Conservation (phyloP, 2,888 invertebrate species). For the Cantharis rustica region DNA sequence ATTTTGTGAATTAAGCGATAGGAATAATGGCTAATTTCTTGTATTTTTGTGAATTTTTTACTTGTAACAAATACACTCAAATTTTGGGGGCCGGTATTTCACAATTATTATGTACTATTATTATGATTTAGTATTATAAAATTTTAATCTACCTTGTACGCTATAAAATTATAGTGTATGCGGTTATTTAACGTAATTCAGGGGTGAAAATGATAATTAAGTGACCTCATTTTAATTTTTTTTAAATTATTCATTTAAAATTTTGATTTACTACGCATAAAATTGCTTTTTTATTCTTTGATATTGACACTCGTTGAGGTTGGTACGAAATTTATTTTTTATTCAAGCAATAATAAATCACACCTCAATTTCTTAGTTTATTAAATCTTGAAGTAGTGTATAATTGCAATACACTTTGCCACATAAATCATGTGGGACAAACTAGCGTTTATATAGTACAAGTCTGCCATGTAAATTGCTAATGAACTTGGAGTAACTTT, state of each 20-base stretch:
- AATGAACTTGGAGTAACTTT: constrained; percentile 42
- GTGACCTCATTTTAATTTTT: not conserved
- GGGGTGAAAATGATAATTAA: not conserved
- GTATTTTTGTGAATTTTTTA: not conserved
- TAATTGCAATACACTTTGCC: constrained; percentile 53
- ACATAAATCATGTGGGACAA: constrained; percentile 51
- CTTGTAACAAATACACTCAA: not conserved
- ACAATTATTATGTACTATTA: not conserved
- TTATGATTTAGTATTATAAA: not conserved
- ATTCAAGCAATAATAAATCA: constrained; percentile 45
- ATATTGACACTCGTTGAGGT: not conserved
- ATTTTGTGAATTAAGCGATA: not conserved
- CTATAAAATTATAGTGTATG: not conserved
- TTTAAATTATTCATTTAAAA: not conserved
- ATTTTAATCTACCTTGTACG: not conserved
- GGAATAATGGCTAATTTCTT: not conserved
- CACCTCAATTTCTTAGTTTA: constrained; percentile 54
- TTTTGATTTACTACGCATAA: not conserved
- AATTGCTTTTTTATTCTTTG: not conserved
- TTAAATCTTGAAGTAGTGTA: constrained; percentile 54
- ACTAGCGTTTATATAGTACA: constrained; percentile 48
- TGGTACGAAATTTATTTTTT: constrained; percentile 1
- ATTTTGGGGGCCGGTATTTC: not conserved
- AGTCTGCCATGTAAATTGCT: constrained; percentile 43
- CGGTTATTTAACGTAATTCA: not conserved